Conservation (phyloP, 2,888 invertebrate genomes). For the Nemotelus pantherinus region DNA sequence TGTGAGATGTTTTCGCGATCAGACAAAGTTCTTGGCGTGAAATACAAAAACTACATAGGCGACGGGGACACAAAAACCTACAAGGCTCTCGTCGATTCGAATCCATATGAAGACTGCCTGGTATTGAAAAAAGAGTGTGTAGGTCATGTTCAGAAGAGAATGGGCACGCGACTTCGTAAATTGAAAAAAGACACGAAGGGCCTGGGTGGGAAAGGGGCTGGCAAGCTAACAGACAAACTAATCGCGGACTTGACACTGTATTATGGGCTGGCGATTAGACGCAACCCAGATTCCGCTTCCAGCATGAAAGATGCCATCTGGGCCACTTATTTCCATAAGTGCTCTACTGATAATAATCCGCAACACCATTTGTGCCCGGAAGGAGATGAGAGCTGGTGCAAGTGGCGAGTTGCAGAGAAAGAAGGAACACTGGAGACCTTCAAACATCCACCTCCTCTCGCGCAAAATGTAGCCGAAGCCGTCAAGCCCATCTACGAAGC, state of each 20-base stretch:
- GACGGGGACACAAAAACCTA: constrained; percentile 19
- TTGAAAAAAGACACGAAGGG: constrained; percentile 16
- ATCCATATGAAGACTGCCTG: neutral
- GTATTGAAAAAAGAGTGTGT: constrained; percentile 28
- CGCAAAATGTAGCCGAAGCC: neutral
- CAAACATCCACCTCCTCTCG: constrained; percentile 2
- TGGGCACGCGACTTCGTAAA: constrained; percentile 5
- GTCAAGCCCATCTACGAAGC: constrained; percentile 5
- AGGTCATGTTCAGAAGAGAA: constrained; percentile 8
- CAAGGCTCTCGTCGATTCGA: neutral
- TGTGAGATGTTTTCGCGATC: constrained; percentile 9
- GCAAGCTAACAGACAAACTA: constrained; percentile 15
- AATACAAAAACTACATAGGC: constrained; percentile 12
- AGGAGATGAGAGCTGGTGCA: constrained; percentile 12
- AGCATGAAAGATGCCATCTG: constrained; percentile 12
- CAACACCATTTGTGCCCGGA: constrained; percentile 14
- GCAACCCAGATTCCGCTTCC: constrained; percentile 3
- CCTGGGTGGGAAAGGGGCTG: neutral
- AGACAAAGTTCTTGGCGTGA: neutral
- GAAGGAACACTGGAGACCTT: neutral
- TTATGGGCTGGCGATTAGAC: constrained; percentile 22
- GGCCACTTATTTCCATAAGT: constrained; percentile 17
- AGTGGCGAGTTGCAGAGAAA: neutral
- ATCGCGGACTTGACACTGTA: constrained; percentile 13
- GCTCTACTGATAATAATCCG: constrained; percentile 11